These are phyloP conservation scores for Alces alces DNA, from an alignment of 2,113 vertebrate species.

Conservation along the genomic window DNA sequence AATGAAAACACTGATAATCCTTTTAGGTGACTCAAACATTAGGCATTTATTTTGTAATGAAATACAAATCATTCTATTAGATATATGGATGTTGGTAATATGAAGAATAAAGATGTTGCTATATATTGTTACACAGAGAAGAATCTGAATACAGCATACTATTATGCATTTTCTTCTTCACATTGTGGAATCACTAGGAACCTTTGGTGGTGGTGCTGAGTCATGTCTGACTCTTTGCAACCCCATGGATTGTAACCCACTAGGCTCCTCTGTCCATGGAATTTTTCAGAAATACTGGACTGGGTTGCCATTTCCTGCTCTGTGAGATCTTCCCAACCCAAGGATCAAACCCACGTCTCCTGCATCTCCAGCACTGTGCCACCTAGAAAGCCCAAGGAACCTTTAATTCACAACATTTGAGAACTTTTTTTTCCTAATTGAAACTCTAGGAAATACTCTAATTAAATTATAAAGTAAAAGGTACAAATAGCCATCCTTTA, in stretches of 20 bases:
- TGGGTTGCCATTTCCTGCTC: background rate
- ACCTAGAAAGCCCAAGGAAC: background rate
- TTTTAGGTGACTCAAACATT: background rate
- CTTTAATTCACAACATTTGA: background rate
- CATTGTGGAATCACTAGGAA: background rate
- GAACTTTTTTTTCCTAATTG: background rate
- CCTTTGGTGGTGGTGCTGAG: background rate
- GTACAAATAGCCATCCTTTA: background rate
- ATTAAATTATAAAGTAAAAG: background rate
- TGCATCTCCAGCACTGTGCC: background rate
- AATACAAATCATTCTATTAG: background rate
- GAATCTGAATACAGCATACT: background rate
- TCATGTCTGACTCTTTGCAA: background rate
- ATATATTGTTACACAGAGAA: background rate
- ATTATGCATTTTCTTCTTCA: background rate
- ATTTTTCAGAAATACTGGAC: background rate
- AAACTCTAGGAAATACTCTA: background rate
- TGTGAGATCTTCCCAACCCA: background rate
- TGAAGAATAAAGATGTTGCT: background rate
- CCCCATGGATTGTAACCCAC: background rate
- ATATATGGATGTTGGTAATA: background rate
- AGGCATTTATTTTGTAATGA: background rate
- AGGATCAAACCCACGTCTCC: background rate
- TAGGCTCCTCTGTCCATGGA: background rate
- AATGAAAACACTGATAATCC: background rate